Evolutionary conservation across 2,113 vertebrate genomes (phyloP).

Genomic region (Rhinolophus sinicus): DNA sequence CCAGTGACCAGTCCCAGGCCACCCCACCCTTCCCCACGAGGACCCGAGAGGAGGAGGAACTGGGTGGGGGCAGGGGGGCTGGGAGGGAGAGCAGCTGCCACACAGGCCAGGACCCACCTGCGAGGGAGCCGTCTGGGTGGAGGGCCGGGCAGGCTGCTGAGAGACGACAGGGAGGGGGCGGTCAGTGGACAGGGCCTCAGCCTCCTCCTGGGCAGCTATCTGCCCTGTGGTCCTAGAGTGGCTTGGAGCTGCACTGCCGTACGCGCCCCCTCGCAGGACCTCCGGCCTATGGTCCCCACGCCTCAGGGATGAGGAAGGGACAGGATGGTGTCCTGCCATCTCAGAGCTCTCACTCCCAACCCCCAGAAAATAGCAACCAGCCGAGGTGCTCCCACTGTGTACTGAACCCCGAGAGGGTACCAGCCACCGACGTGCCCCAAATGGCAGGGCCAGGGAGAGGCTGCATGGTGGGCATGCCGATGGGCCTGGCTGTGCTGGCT

Average conservation of each 20-base stretch:
- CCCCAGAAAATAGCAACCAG: neutral
- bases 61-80: neutral
- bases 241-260: fast-evolving
- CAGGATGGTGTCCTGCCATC: neutral
- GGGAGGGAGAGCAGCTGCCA: fast-evolving
- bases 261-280: no score
- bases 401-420: neutral
- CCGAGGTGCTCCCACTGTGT: fast-evolving
- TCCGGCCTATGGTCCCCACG: neutral
- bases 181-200: neutral
- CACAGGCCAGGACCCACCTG: constrained; percentile 78
- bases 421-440: no score
- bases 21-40: neutral
- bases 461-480: fast-evolving
- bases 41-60: no score
- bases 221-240: neutral
- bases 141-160: constrained; percentile 82
- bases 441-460: neutral
- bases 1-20: neutral
- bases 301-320: neutral
- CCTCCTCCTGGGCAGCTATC: neutral
- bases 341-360: neutral
- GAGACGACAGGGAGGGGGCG: neutral
- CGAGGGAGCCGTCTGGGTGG: neutral
- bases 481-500: fast-evolving